A percentile compares a stretch with the other conserved stretches of the same genome.
These are phyloP conservation scores for Caenorhabditis zanzibari DNA, from an alignment of 2,888 invertebrate genomes.

Conservation along the genomic window DNA sequence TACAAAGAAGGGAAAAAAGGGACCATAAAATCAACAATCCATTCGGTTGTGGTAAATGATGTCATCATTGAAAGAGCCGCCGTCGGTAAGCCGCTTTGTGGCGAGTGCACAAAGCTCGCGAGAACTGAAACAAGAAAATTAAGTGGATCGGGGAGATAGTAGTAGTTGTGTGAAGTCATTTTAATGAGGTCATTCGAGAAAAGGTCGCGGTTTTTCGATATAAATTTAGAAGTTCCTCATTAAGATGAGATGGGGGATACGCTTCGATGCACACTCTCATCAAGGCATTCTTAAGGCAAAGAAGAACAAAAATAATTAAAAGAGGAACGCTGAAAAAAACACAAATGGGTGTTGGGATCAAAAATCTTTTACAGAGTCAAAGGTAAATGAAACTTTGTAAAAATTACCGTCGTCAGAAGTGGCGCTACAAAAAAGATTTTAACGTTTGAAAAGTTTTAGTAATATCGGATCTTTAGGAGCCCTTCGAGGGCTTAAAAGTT, in stretches of 20 bases:
- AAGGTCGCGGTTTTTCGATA: background rate
- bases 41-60: constrained; percentile 71
- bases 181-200: constrained; percentile 29
- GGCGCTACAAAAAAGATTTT: too few species aligned
- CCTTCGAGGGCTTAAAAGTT: too few species aligned
- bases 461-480: too few species aligned
- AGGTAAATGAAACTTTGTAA: too few species aligned
- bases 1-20: constrained; percentile 11
- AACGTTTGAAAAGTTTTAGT: too few species aligned
- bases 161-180: constrained; percentile 3
- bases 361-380: too few species aligned
- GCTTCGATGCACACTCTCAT: constrained; percentile 18
- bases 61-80: constrained; percentile 65
- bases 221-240: background rate
- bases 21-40: constrained; percentile 57
- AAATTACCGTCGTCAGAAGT: too few species aligned
- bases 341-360: background rate
- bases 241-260: background rate
- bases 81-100: constrained; percentile 64
- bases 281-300: background rate
- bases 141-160: background rate
- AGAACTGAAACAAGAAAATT: constrained; percentile 51
- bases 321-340: background rate
- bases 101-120: constrained; percentile 72
- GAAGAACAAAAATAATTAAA: background rate